These are phyloP conservation scores for Toxostoma redivivum DNA, from an alignment of 2,113 vertebrate species.

Conservation along the genomic window DNA sequence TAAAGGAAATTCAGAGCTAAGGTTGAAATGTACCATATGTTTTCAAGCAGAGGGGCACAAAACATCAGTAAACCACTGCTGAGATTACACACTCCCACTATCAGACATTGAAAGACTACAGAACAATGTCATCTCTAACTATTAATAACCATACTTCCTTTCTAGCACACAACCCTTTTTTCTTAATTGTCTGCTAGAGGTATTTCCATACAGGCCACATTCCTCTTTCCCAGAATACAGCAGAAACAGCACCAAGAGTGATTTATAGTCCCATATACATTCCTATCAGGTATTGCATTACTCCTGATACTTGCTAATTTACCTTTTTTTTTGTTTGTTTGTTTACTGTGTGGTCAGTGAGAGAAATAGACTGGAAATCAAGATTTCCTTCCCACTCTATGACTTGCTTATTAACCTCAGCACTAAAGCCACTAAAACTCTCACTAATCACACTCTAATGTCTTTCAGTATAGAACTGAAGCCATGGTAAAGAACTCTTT, in stretches of 20 bases:
- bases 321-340: neutral
- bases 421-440: neutral
- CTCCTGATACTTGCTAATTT: neutral
- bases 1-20: slow-evolving; percentile 48
- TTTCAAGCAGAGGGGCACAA: slow-evolving; percentile 54
- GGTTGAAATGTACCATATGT: slow-evolving; percentile 3
- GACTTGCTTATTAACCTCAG: neutral
- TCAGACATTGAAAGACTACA: slow-evolving; percentile 42
- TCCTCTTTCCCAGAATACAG: neutral
- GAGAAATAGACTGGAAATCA: neutral
- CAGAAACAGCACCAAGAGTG: neutral
- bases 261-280: neutral
- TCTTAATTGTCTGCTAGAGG: slow-evolving; percentile 12
- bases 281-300: neutral
- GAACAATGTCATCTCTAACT: slow-evolving; percentile 49
- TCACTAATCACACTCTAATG: neutral
- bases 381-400: neutral
- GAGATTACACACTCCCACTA: slow-evolving; percentile 52
- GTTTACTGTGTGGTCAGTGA: neutral
- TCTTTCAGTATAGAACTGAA: neutral
- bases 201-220: neutral
- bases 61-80: slow-evolving; percentile 19
- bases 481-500: neutral
- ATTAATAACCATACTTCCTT: slow-evolving; percentile 58
- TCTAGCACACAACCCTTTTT: slow-evolving; percentile 11